Conservation (phyloP, 2,113 vertebrate species). For the Epinephelus moara region DNA sequence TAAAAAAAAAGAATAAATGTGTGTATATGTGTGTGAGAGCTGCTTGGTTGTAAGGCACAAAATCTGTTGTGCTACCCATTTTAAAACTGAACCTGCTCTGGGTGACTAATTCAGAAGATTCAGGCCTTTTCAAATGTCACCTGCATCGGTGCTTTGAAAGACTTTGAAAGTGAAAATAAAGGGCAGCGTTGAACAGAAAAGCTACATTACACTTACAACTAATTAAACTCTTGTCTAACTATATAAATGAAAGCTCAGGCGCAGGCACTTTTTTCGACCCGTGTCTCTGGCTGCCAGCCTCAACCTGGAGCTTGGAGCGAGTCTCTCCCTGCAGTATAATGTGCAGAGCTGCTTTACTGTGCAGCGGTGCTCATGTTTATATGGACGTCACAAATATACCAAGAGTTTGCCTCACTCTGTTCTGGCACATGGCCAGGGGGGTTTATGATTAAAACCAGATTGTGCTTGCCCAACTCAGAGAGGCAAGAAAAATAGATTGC, state of each 20-base stretch:
- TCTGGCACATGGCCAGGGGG: conserved; percentile 73
- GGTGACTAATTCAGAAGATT: conserved; percentile 65
- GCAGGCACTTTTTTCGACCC: neutral
- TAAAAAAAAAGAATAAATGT: neutral
- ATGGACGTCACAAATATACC: conserved; percentile 74
- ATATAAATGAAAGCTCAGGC: conserved; percentile 7
- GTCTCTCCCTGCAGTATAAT: conserved; percentile 35
- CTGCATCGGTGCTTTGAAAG: conserved; percentile 9
- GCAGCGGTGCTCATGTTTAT: conserved; percentile 68
- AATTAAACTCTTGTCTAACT: conserved; percentile 26
- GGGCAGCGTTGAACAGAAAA: neutral
- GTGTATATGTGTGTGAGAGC: neutral
- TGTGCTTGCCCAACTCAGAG: conserved; percentile 69
- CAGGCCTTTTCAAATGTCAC: conserved; percentile 48
- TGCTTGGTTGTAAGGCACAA: conserved; percentile 14
- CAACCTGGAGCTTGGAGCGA: conserved; percentile 9
- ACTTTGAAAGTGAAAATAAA: conserved; percentile 31
- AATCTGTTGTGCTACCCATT: conserved; percentile 45
- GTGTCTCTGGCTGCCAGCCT: conserved; percentile 28
- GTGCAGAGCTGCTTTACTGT: conserved; percentile 15
- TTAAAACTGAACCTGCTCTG: conserved; percentile 43
- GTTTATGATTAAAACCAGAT: conserved; percentile 87
- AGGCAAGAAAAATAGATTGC: conserved; percentile 79
- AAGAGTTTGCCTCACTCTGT: conserved; percentile 71
- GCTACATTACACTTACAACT: neutral